Base-by-base conservation (phyloP, 37 sponge, comb jelly and placozoan species). In the Ianthella basta region DNA sequence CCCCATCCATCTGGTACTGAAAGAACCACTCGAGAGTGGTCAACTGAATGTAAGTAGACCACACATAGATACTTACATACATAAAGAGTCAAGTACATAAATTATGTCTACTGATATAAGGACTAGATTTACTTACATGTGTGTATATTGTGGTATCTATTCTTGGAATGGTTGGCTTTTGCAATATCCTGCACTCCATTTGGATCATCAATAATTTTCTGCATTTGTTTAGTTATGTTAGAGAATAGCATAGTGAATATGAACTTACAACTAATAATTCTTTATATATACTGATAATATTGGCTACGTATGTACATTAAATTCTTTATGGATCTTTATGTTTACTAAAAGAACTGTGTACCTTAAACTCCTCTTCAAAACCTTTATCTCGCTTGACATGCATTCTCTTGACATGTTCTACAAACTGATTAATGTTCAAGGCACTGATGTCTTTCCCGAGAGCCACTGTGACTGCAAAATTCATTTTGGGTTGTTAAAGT, bases 1-100 rank as follows among this genome's bases (percentile, higher is more conserved):
- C 92, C 97, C 20, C 81, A 59, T 15, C 68, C 55, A 25, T 94
- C 91, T 19, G 55, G 77, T n/a, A 29, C 79, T 25, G 69, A 57
- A 40, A 97, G 82, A 15, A 86, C 56, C 21, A 96, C 97, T 44
- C 97, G 73, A 32, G 97, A 93, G 84, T 96, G 97, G 81, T 96
- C 97, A 85, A 91, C 94, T 94, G 72, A 30, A 12, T 37, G 34
- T 29, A 14, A 34, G 34, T 54, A 55, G 18, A 35, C 14, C 20
- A 15, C 29, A 15, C 55, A 44, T n/a, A n/a, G n/a, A n/a, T n/a
- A n/a, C n/a, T n/a, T n/a, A n/a, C n/a, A n/a, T n/a, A n/a, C n/a
- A n/a, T n/a, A n/a, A n/a, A n/a, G n/a, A n/a, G n/a, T n/a, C n/a
- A n/a, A n/a, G n/a, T n/a, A n/a, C n/a, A n/a, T n/a, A n/a, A n/a